Percentiles rank a stretch among this genome's conserved stretches.
Evolutionary conservation across 2,888 invertebrate genomes (phyloP).

Genomic region (Noctua fimbriata): DNA sequence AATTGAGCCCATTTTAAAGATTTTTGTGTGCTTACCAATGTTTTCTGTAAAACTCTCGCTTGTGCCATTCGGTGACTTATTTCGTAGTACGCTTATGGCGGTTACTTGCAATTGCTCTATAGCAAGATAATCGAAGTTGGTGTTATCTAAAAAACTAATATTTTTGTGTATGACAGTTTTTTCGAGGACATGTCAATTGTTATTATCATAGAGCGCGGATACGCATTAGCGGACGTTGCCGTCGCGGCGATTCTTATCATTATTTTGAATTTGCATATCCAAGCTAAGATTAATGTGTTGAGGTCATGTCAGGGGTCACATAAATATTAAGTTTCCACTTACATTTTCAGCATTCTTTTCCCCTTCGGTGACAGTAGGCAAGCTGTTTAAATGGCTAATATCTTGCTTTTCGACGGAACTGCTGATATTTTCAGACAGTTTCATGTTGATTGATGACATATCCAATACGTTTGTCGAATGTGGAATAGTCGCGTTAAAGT

Average conservation of each 20-base stretch:
- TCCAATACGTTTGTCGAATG: constrained; percentile 92
- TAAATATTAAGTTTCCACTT: constrained; percentile 62
- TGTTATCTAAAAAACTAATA: neutral
- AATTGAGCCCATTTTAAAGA: too few species aligned
- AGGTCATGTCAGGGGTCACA: constrained; percentile 1
- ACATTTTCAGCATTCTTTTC: constrained; percentile 91
- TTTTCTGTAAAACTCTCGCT: too few species aligned
- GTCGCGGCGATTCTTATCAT: neutral
- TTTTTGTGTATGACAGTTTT: neutral
- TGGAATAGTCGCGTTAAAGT: constrained; percentile 85
- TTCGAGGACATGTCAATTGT: neutral
- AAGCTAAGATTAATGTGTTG: constrained; percentile 6
- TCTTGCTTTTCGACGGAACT: constrained; percentile 86
- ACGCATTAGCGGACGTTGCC: neutral
- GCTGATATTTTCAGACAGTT: constrained; percentile 91
- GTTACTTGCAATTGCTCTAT: neutral
- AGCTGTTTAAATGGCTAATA: constrained; percentile 81
- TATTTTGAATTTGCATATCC: constrained; percentile 13
- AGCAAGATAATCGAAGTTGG: neutral
- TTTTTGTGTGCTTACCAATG: too few species aligned
- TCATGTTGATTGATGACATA: constrained; percentile 91
- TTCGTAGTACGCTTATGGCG: neutral
- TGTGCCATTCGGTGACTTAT: neutral
- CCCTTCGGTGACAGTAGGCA: constrained; percentile 87
- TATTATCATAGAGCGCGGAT: neutral